Conservation (phyloP, 1,140 invertebrate species). For the Agrilus planipennis region DNA sequence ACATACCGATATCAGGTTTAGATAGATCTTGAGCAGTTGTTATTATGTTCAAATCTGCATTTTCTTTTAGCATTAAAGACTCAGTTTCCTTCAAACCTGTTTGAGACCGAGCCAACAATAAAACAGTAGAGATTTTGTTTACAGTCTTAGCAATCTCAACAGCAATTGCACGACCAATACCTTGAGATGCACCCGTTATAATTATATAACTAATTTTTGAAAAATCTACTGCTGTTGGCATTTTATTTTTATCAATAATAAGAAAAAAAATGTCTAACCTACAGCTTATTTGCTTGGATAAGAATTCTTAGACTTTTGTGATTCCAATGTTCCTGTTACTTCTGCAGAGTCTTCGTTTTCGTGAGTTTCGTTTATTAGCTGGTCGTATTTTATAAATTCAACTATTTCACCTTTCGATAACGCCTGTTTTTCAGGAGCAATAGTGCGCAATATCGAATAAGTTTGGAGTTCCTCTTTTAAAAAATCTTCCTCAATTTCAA, state of each 20-base stretch:
- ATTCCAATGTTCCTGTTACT: no score
- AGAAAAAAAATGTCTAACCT: no score
- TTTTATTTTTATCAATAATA: no score
- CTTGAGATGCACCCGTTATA: slow-evolving; percentile 78
- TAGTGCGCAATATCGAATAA: slow-evolving; percentile 31
- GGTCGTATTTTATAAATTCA: slow-evolving; percentile 38
- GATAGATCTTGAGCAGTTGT: slow-evolving; percentile 47
- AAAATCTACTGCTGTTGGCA: slow-evolving; percentile 32
- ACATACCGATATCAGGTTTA: slow-evolving; percentile 34
- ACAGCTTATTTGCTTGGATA: no score
- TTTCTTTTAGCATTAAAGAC: slow-evolving; percentile 37
- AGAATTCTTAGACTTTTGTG: no score
- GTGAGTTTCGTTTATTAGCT: slow-evolving; percentile 23
- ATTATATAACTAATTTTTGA: slow-evolving; percentile 41
- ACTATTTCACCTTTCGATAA: slow-evolving; percentile 37
- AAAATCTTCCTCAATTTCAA: slow-evolving; percentile 14
- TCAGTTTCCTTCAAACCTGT: slow-evolving; percentile 52
- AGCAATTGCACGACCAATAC: slow-evolving; percentile 71
- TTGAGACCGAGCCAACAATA: slow-evolving; percentile 65
- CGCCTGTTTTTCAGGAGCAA: slow-evolving; percentile 35
- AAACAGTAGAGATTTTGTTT: slow-evolving; percentile 43
- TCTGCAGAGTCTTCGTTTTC: slow-evolving; percentile 10
- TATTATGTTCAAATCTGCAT: slow-evolving; percentile 39
- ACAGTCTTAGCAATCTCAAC: slow-evolving; percentile 46
- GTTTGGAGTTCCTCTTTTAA: slow-evolving; percentile 33